Base-by-base conservation (phyloP, 2,797 vertebrate species). In the Aeoliscus strigatus region DNA sequence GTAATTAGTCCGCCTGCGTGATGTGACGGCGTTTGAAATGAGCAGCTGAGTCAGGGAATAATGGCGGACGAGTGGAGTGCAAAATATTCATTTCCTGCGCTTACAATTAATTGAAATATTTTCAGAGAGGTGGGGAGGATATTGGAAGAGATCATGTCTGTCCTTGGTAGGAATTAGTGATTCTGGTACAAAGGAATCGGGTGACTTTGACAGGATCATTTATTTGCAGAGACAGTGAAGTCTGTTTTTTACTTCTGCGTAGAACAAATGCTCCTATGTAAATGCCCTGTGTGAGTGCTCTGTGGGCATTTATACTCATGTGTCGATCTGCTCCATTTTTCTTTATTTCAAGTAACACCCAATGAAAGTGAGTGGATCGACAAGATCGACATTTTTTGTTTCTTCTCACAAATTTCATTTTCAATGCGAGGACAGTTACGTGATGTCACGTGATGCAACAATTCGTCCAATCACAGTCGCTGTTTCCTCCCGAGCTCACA, bases 81-180 rank as follows among this genome's bases (percentile, higher is more conserved):
- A 67, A 73, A 57, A 27, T 64, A 28, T 57, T 45, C 38, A 39
- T 48, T 68, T 66, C 54, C 52, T 46, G 44, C 26, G 43, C 35
- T 54, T 50, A 66, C 34, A 74, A 66, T 59, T 44, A 69, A 73
- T 74, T 62, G 63, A 66, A 54, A 50, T n/a, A 51, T 46, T 59
- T 76, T 67, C 39, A 67, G 39, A 46, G 35, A 63, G 54, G 42
- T 29, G 5, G 14, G 18, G 32, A 53, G 51, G 59, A 40, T 68
- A 68, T 53, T 51, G 39, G 43, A 47, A 34, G 49, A 58, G 40
- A 68, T 77, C 50, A 39, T 27, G 35, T 64, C 44, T 62, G 58
- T 64, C 57, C 70, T 75, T 75, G 59, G 39, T 6, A 55, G 66
- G 66, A 66, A 50, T 79, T 66, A 70, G 26, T 56, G 35, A 49